These are phyloP conservation scores for Cordilura impudica DNA, from an alignment of 2,888 invertebrate species.

Conservation along the genomic window DNA sequence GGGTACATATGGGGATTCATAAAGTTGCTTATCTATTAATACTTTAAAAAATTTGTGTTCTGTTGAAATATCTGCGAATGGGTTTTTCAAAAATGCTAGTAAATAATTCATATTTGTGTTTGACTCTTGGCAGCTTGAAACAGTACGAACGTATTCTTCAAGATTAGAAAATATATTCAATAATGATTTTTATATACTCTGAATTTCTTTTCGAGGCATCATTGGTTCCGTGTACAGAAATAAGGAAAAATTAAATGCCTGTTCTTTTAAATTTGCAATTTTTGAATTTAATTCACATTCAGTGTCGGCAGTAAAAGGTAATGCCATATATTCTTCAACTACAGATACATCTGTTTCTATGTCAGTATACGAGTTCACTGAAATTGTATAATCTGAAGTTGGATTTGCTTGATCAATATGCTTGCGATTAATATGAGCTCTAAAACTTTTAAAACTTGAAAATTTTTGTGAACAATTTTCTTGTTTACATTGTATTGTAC, in stretches of 20 bases:
- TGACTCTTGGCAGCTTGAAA: not conserved
- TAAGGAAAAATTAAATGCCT: constrained; percentile 30
- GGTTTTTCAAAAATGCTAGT: constrained; percentile 15
- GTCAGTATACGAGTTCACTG: no score
- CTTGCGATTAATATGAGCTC: not conserved
- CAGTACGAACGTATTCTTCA: constrained; percentile 21
- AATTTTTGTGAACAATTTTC: constrained; percentile 16
- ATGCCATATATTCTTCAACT: not conserved
- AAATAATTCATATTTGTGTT: constrained; percentile 9
- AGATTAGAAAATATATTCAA: constrained; percentile 35
- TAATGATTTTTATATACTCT: constrained; percentile 23
- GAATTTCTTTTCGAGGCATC: constrained; percentile 43
- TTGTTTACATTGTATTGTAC: constrained; percentile 18
- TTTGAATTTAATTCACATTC: constrained; percentile 29
- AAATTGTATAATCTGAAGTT: not conserved
- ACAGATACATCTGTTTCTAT: no score
- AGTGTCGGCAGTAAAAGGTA: not conserved
- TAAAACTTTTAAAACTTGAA: constrained; percentile 9
- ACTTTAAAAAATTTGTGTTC: constrained; percentile 44
- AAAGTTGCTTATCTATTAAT: constrained; percentile 36
- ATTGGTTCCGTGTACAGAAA: constrained; percentile 31
- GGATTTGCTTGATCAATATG: not conserved
- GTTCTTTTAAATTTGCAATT: constrained; percentile 15
- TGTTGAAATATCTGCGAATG: constrained; percentile 29
- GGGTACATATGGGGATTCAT: not conserved